phyloP scores from a whole-genome alignment of 1,140 invertebrate genomes.

The Agrypnia vestita region DNA sequence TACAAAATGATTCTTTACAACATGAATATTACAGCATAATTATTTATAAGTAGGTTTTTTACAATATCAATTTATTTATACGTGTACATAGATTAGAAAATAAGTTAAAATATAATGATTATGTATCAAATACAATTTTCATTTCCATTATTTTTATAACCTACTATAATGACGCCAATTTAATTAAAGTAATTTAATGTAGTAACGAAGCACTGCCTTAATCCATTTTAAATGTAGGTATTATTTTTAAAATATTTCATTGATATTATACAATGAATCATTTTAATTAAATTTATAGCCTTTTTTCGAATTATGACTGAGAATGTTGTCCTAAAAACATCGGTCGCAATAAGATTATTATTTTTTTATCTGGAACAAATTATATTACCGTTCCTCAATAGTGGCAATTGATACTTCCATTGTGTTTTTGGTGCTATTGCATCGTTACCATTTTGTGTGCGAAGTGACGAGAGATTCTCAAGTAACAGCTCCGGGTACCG shows the following conservation, averaged over 20 bases:
- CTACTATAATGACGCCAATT: neutral
- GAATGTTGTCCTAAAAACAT: neutral
- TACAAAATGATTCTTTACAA: neutral
- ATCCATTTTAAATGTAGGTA: neutral
- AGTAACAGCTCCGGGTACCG: neutral
- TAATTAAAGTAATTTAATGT: slow-evolving; percentile 15
- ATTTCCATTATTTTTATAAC: slow-evolving; percentile 12
- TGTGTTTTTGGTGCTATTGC: neutral
- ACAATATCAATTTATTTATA: slow-evolving; percentile 21
- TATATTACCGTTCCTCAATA: neutral
- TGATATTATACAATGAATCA: neutral
- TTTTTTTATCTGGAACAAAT: neutral
- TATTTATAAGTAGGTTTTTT: slow-evolving; percentile 18
- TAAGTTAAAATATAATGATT: neutral
- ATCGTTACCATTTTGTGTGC: neutral
- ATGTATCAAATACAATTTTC: slow-evolving; percentile 16
- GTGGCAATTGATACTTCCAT: neutral
- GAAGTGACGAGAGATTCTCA: neutral
- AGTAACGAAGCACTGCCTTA: slow-evolving; percentile 37
- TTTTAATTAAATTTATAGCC: neutral
- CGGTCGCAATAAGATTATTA: slow-evolving; percentile 13
- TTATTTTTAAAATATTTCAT: slow-evolving; percentile 1
- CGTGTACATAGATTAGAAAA: slow-evolving; percentile 22
- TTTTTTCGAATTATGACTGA: slow-evolving; percentile 2
- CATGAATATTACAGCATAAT: neutral